phyloP scores from a whole-genome alignment of 2,888 invertebrate species.

The Hyposoter didymator region DNA sequence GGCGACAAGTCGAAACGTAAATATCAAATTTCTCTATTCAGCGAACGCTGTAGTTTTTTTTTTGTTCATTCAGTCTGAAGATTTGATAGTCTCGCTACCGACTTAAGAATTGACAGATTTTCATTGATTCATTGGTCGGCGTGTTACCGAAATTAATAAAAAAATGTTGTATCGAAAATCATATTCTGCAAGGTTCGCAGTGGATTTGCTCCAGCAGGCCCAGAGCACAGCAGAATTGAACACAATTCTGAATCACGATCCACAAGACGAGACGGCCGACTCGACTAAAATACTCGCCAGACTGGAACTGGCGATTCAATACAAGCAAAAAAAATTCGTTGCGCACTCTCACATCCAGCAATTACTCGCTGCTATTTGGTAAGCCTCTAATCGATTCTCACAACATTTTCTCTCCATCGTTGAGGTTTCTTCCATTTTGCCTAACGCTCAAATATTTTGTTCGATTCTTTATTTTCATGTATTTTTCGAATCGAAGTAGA shows the following conservation, averaged over 20 bases:
- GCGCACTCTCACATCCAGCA: constrained; percentile 98
- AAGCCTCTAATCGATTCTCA: constrained; percentile 37
- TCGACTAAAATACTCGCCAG: constrained; percentile 87
- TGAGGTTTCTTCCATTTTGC: not conserved
- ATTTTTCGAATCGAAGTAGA: not conserved
- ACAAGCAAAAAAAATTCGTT: constrained; percentile 98
- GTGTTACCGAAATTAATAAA: not conserved
- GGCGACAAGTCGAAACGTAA: constrained; percentile 92
- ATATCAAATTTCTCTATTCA: constrained; percentile 27
- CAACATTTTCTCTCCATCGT: not conserved
- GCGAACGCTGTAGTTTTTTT: not conserved
- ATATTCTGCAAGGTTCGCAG: constrained; percentile 88
- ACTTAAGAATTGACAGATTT: too few species aligned
- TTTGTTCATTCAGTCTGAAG: not conserved
- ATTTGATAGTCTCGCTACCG: too few species aligned
- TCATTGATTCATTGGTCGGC: too few species aligned
- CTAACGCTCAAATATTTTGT: not conserved
- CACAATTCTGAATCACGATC: constrained; percentile 96
- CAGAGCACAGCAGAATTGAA: constrained; percentile 97
- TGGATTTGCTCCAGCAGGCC: constrained; percentile 95
- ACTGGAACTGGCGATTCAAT: constrained; percentile 95
- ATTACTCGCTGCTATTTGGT: constrained; percentile 94
- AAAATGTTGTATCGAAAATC: not conserved
- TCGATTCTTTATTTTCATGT: not conserved
- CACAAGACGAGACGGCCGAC: constrained; percentile 88